Evolutionary conservation across 1,140 invertebrate species (phyloP).

Genomic region (Propsilocerus akamusi): DNA sequence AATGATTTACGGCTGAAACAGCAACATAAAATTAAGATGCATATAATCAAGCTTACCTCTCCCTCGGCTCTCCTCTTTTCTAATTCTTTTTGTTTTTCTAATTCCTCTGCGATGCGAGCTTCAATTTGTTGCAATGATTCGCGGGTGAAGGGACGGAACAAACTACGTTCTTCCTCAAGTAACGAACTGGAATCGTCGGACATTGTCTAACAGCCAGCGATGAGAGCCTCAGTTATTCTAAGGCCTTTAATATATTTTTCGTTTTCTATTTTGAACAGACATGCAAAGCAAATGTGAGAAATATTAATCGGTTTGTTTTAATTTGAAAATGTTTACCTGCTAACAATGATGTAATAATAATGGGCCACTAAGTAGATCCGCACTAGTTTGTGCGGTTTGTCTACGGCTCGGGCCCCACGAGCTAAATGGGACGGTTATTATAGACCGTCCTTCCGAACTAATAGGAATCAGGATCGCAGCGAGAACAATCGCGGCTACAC

Average conservation of each 20-base stretch:
- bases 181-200: constrained; percentile 75
- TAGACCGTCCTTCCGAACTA: constrained; percentile 4
- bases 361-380: constrained; percentile 6
- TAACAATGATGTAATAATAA: constrained; percentile 8
- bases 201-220: constrained; percentile 42
- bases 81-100: constrained; percentile 88
- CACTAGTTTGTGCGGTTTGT: constrained; percentile 4
- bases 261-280: background rate
- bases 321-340: constrained; percentile 2
- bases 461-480: constrained; percentile 6
- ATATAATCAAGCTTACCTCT: constrained; percentile 46
- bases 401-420: constrained; percentile 7
- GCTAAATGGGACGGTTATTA: background rate
- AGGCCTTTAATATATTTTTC: constrained; percentile 15
- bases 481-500: constrained; percentile 4
- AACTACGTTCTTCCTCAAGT: constrained; percentile 81
- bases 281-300: background rate
- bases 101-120: constrained; percentile 79
- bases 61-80: constrained; percentile 88
- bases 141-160: constrained; percentile 94
- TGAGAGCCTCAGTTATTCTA: constrained; percentile 27
- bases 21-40: background rate
- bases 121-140: constrained; percentile 89
- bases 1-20: background rate
- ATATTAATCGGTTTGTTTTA: background rate